phyloP scores from a whole-genome alignment of 2,797 vertebrate species.

The Falco concolor region DNA sequence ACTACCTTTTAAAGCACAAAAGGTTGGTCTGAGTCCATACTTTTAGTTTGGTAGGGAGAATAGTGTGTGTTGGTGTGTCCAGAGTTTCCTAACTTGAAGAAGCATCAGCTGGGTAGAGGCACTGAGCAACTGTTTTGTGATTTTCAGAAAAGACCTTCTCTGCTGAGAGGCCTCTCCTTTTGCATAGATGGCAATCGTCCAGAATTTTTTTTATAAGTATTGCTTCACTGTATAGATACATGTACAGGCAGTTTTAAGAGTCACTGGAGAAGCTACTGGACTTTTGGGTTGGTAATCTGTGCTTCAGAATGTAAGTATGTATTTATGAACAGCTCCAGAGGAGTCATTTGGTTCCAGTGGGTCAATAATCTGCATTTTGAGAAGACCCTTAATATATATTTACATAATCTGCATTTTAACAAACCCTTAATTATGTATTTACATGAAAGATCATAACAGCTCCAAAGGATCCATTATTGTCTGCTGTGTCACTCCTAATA shows the following conservation, averaged over 20 bases:
- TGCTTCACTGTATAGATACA: background rate
- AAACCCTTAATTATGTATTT: constrained; percentile 18
- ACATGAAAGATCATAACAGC: background rate
- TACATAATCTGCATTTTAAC: constrained; percentile 49
- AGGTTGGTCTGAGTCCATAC: background rate
- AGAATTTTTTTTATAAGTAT: background rate
- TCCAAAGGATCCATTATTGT: background rate
- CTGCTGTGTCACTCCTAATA: background rate
- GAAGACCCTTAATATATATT: constrained; percentile 21
- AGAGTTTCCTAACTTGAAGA: background rate
- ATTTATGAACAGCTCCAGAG: constrained; percentile 6
- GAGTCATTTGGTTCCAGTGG: background rate
- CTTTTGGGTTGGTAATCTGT: background rate
- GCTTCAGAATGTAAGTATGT: background rate
- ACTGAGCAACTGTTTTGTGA: background rate
- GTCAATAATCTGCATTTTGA: constrained; percentile 3
- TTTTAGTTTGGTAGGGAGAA: background rate
- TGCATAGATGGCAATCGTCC: background rate
- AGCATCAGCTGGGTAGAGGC: background rate
- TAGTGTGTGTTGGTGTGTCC: rapidly evolving
- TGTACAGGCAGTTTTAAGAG: background rate
- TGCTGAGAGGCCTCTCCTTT: background rate
- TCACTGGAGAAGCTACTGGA: background rate
- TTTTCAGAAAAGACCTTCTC: background rate
- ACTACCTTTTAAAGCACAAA: background rate